Evolutionary conservation across 1,140 invertebrate genomes (phyloP).

Genomic region (Anastatus disparis): DNA sequence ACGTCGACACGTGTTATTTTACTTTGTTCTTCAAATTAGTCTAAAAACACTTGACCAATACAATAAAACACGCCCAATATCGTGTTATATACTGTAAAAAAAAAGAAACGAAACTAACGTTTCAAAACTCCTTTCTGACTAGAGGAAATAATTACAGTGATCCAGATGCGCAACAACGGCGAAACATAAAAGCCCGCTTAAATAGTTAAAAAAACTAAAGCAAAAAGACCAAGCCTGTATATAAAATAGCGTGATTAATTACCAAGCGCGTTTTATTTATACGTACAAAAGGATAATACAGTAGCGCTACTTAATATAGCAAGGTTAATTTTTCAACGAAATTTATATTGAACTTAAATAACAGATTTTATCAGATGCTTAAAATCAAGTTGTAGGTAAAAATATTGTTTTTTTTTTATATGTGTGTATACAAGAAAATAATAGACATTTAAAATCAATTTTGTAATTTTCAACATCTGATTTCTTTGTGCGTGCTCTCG

Average conservation of each 20-base stretch:
- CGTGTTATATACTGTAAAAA: no score
- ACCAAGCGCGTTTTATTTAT: neutral
- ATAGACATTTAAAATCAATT: no score
- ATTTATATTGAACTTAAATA: no score
- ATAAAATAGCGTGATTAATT: neutral
- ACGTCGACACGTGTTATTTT: neutral
- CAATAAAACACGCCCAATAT: neutral
- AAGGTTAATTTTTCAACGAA: no score
- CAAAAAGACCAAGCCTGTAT: neutral
- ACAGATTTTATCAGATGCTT: no score
- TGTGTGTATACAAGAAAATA: no score
- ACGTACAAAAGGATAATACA: no score
- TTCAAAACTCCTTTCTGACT: slow-evolving; percentile 21
- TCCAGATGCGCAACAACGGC: slow-evolving; percentile 18
- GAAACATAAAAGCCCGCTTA: neutral
- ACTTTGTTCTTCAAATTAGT: neutral
- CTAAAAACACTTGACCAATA: slow-evolving; percentile 20
- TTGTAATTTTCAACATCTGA: no score
- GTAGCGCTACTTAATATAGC: no score
- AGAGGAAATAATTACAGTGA: slow-evolving; percentile 29
- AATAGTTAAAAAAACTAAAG: neutral
- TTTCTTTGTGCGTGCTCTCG: no score
- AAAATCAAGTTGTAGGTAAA: no score
- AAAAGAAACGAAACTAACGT: neutral
- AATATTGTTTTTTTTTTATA: no score